Base-by-base conservation (phyloP, 1,140 invertebrate species). In the Lucilia sericata region DNA sequence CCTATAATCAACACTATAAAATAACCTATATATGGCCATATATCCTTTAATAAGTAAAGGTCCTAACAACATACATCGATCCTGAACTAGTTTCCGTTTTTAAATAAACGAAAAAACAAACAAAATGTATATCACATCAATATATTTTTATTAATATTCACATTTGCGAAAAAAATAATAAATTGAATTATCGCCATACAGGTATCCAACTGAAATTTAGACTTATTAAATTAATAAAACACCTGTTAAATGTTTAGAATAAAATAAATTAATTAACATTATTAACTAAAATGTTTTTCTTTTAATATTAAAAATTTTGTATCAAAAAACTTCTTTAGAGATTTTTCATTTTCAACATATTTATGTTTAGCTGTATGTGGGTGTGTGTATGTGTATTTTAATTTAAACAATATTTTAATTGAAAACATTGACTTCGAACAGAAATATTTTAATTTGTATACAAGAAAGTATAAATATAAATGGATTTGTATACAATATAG, bases 361-460 rank as follows among this genome's bases (percentile, higher is more conserved):
- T 60, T 60, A 12, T 60, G 14, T 3, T 14, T 17, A 17, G n/a
- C 7, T 14, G 51, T 14, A 17, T 60, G 13, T 60, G 55, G 14
- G n/a, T 60, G 55, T 60, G 55, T 17, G 55, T 60, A n/a, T n/a
- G 14, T n/a, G 55, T 55, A 55, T 60, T 60, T 60, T 60, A 60
- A 60, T 60, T 60, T 60, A 60, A 60, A 60, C 55, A 60, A 60
- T n/a, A 60, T 60, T 60, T 17, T 60, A 60, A 60, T 60, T 60
- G 55, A 60, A 60, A 60, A n/a, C 55, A 60, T 60, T 60, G 55
- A 60, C 55, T 60, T 60, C 14, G 14, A 14, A n/a, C 55, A 60
- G n/a, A 60, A 60, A 60, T 60, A 17, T 60, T 60, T 60, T 60
- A 60, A 60, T 60, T 60, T 60, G 14, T 60, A 60, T 60, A 60